Evolutionary conservation across 2,113 vertebrate genomes (phyloP).

Genomic region (Chlamydotis undulata): DNA sequence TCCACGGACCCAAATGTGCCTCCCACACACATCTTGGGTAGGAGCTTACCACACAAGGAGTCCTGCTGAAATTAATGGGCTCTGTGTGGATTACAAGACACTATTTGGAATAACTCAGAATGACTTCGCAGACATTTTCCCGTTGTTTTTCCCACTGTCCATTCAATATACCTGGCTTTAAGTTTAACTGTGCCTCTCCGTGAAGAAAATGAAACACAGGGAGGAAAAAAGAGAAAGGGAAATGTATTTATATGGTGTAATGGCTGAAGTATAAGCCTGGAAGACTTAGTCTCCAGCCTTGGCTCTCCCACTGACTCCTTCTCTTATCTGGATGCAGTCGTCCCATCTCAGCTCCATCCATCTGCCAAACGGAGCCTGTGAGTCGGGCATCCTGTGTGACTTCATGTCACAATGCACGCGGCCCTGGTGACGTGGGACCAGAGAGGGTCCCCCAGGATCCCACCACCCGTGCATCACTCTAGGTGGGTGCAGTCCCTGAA

Average conservation of each 20-base stretch:
- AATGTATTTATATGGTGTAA: background rate
- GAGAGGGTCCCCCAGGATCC: background rate
- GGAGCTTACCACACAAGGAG: constrained; percentile 43
- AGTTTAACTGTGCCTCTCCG: background rate
- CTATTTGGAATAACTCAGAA: background rate
- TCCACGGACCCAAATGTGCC: constrained; percentile 9
- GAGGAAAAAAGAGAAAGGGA: background rate
- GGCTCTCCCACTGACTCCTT: background rate
- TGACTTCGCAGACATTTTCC: background rate
- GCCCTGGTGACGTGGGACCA: fast-evolving
- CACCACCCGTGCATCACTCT: fast-evolving
- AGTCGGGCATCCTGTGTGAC: fast-evolving
- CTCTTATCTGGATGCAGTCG: no score
- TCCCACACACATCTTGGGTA: constrained; percentile 8
- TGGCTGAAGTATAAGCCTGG: background rate
- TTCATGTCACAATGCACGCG: fast-evolving
- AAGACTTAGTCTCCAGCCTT: background rate
- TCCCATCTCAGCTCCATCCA: background rate
- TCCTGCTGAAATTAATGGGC: background rate
- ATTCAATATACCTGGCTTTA: background rate
- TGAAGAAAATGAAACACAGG: background rate
- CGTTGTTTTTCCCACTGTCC: background rate
- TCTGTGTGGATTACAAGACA: background rate
- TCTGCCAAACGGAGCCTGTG: background rate
- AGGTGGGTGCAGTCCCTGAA: background rate